phyloP scores from a whole-genome alignment of 1,140 invertebrate genomes.

The Watersipora subatra region DNA sequence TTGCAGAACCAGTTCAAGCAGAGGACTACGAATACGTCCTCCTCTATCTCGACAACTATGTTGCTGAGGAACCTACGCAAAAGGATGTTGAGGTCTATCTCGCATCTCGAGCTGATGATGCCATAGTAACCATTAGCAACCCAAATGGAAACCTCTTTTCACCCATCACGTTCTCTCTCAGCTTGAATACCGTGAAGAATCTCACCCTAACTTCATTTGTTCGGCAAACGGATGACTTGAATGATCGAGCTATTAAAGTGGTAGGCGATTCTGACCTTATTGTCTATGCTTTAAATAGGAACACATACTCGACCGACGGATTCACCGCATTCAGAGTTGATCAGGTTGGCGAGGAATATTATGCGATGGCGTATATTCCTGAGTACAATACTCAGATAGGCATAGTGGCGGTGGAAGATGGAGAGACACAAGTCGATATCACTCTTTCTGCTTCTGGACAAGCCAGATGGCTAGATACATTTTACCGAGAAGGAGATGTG shows the following conservation, averaged over 20 bases:
- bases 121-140: background rate
- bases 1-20: no score
- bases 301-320: background rate
- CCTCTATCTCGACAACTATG: background rate
- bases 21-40: background rate
- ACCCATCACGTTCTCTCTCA: background rate
- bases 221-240: background rate
- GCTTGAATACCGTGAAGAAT: background rate
- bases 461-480: background rate
- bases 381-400: background rate
- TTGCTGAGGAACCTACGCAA: background rate
- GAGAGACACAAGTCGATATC: background rate
- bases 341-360: background rate
- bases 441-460: background rate
- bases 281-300: background rate
- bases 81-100: background rate
- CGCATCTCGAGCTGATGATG: background rate
- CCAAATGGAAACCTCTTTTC: background rate
- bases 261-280: background rate
- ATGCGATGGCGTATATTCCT: background rate
- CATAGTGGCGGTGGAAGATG: background rate
- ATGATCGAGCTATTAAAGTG: background rate
- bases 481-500: background rate
- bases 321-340: background rate
- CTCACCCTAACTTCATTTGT: background rate